phyloP scores from a whole-genome alignment of 2,888 invertebrate genomes.

The Scrobipalpa costella region DNA sequence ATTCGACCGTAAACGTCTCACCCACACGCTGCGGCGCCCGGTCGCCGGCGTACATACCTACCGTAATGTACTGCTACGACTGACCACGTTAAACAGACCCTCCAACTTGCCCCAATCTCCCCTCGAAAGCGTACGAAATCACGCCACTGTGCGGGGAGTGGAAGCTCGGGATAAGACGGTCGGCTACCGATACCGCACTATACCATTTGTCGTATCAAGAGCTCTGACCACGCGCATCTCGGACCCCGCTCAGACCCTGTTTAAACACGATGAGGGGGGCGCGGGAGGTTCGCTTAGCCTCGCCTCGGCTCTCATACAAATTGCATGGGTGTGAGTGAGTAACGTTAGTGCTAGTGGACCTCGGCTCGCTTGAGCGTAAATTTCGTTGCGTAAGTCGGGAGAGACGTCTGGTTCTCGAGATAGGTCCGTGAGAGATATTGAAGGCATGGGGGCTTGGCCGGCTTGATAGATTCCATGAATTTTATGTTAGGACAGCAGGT shows the following conservation, averaged over 20 bases:
- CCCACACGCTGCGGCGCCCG: conserved; percentile 76
- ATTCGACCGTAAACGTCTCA: conserved; percentile 80
- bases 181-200: conserved; percentile 70
- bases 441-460: conserved; percentile 35
- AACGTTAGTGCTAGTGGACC: conserved; percentile 72
- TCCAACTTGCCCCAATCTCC: conserved; percentile 42
- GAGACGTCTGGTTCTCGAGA: conserved; percentile 73
- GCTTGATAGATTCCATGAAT: conserved; percentile 22
- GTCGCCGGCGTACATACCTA: conserved; percentile 73
- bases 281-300: conserved; percentile 44
- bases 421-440: conserved; percentile 65
- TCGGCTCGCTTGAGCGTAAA: conserved; percentile 77
- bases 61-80: conserved; percentile 59
- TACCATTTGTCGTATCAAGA: conserved; percentile 73
- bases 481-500: conserved; percentile 2
- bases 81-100: conserved; percentile 49
- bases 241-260: conserved; percentile 55
- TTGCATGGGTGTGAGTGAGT: conserved; percentile 76
- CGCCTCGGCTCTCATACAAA: conserved; percentile 64
- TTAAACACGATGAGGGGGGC: conserved; percentile 46
- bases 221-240: conserved; percentile 66
- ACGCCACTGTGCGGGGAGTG: conserved; percentile 38
- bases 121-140: conserved; percentile 27
- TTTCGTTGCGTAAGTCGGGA: conserved; percentile 78
- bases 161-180: conserved; percentile 51